Conservation (phyloP, 2,797 vertebrate genomes). For the Tarsius wallacei region DNA sequence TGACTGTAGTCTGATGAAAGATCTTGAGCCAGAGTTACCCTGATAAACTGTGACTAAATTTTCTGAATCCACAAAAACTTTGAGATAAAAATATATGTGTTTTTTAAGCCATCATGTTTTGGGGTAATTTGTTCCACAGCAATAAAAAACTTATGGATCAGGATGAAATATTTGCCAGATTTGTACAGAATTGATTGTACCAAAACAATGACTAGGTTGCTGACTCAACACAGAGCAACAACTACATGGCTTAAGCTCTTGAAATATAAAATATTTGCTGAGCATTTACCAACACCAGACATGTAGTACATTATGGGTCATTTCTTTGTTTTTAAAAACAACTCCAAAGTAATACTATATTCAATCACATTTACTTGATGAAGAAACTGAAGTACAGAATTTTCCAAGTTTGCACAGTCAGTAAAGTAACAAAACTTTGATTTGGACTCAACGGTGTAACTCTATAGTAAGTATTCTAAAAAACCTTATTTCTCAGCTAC, state of each 20-base stretch:
- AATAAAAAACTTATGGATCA: neutral
- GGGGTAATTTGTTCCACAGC: neutral
- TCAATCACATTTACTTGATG: neutral
- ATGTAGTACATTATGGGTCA: neutral
- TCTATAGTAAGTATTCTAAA: slow-evolving; percentile 13
- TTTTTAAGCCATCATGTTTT: slow-evolving; percentile 7
- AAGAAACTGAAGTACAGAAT: slow-evolving; percentile 31
- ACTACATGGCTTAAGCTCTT: neutral
- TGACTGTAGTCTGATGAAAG: neutral
- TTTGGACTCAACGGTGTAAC: neutral
- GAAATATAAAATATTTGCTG: neutral
- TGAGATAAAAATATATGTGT: neutral
- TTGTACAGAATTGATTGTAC: neutral
- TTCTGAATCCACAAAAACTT: neutral
- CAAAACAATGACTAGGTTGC: neutral
- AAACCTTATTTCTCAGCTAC: neutral
- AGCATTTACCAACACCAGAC: neutral
- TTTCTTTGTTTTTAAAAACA: slow-evolving; percentile 19
- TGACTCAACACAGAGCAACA: slow-evolving; percentile 8
- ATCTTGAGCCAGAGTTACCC: neutral
- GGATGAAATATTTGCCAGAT: neutral
- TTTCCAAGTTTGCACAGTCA: neutral
- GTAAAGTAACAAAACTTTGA: neutral
- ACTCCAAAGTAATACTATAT: neutral
- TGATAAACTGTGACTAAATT: neutral